Conservation (phyloP, 2,113 vertebrate genomes). For the Thamnophis sirtalis region DNA sequence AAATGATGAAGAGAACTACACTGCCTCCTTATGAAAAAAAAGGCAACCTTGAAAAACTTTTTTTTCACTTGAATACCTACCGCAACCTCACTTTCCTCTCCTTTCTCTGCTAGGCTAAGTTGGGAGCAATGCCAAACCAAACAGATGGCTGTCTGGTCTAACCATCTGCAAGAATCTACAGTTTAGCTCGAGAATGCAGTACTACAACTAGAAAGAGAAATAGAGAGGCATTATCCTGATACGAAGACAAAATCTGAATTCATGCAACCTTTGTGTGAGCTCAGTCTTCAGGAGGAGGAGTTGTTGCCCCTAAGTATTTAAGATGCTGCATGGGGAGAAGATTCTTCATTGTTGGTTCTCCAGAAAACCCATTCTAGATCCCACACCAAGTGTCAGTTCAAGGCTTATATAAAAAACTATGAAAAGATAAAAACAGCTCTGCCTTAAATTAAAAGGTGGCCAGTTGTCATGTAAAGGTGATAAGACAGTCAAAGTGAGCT, state of each 20-base stretch:
- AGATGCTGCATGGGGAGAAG: not conserved
- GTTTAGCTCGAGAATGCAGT: not conserved
- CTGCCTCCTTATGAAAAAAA: constrained; percentile 9
- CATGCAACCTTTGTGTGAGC: not conserved
- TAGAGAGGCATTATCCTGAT: not conserved
- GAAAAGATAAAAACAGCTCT: not conserved
- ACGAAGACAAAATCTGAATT: not conserved
- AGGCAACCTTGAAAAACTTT: not conserved
- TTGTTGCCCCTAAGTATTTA: not conserved
- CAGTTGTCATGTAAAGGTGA: not conserved
- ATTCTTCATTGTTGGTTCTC: not conserved
- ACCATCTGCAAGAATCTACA: not conserved
- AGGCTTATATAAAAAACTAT: not conserved
- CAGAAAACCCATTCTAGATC: not conserved
- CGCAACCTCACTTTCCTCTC: not conserved
- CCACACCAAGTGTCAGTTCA: not conserved
- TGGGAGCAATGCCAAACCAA: not conserved
- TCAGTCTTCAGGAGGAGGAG: not conserved
- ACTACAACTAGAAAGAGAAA: not conserved
- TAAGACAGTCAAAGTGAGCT: not conserved
- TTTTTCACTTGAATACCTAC: not conserved
- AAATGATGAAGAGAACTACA: not conserved
- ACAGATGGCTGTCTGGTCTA: not conserved
- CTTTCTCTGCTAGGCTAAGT: not conserved
- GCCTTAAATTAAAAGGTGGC: not conserved